Conservation (phyloP, 2,797 vertebrate genomes). For the Channa striata region DNA sequence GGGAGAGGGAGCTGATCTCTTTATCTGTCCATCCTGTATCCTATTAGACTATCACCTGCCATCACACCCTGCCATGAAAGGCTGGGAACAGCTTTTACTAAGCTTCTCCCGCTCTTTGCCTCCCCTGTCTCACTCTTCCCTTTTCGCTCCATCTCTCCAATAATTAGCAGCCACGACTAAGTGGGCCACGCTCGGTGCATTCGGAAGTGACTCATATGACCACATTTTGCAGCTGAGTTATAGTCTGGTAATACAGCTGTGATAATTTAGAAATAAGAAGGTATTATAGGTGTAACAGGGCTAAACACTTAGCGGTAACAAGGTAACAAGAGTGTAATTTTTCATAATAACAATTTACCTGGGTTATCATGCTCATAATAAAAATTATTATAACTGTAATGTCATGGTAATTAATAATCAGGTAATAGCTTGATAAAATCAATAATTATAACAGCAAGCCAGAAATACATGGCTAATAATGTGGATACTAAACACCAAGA, state of each 20-base stretch:
- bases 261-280: too few relatives aligned
- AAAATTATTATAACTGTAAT: too few relatives aligned
- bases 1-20: conserved; percentile 69
- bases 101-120: conserved; percentile 60
- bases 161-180: conserved; percentile 2
- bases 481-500: too few relatives aligned
- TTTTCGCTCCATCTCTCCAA: background rate
- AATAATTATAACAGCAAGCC: too few relatives aligned
- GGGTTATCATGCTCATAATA: too few relatives aligned
- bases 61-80: conserved; percentile 67
- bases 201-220: background rate
- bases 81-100: conserved; percentile 70
- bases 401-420: too few relatives aligned
- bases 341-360: too few relatives aligned
- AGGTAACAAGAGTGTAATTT: too few relatives aligned
- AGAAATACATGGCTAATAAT: too few relatives aligned
- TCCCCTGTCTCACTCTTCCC: background rate
- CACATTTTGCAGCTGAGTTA: background rate
- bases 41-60: conserved; percentile 79
- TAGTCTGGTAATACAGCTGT: background rate
- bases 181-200: background rate
- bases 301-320: too few relatives aligned
- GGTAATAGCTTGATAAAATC: too few relatives aligned
- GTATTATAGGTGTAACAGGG: too few relatives aligned
- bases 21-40: conserved; percentile 77